Evolutionary conservation across 2,113 vertebrate species (phyloP), one percentile per base, ranked within the genome.

Genomic region (Nannobrachium achirus): DNA sequence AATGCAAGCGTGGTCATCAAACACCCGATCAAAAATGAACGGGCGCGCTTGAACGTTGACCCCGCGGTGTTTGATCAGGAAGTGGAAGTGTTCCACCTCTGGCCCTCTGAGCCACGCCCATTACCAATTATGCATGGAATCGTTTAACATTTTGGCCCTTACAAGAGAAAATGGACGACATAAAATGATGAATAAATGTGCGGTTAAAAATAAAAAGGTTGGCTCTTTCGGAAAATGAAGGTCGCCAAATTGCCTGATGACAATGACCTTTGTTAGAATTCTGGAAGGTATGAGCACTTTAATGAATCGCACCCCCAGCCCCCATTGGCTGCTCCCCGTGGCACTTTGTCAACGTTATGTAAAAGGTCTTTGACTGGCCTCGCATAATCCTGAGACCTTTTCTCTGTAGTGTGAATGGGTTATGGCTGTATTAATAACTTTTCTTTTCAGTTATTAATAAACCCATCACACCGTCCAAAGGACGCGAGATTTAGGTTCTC

Each of bases 241-340:
- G 66, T 73, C 60, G 59, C 48, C 59, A 75, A 83, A 77, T 80
- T 64, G 53, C 41, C 33, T 66, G 58, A 70, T 57, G 56, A 73
- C 4, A n/a, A 55, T 45, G 66, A 79, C 84, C 82, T 85, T 86
- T 75, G 63, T 79, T 78, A 62, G 66, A 82, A 72, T 57, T 45
- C 66, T 72, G 61, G 71, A 75, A 78, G 70, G 39, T 79, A 77
- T 82, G 73, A 58, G 61, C 48, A 78, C 66, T 80, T 74, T 75
- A 82, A 80, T 78, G 66, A 42, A 8, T 20, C 15, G 9, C 33
- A 3, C 4, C 52, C 38, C 13, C 7, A 11, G 10, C 33, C 7
- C 4, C 51, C 33, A 14, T 10, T 16, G 15, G 19, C 46, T 15
- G 14, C 20, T 51, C 20, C n/a, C 7, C 15, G 16, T 51, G 11